Conservation (phyloP, 2,113 vertebrate species). For the Cinclus cinclus region DNA sequence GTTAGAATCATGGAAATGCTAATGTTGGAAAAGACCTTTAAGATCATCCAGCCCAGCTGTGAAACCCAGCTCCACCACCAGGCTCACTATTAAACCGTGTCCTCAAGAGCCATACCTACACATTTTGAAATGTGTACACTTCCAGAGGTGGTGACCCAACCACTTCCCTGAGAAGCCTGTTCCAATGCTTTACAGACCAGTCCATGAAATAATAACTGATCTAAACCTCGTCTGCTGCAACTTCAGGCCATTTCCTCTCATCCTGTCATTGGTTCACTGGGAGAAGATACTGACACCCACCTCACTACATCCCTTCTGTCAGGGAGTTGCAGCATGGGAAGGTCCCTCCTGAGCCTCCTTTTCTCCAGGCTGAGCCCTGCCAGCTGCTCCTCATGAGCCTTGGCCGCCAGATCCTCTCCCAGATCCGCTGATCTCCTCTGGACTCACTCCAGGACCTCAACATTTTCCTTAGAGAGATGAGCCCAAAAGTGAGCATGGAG, state of each 20-base stretch:
- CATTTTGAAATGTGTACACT: not conserved
- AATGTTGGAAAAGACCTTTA: not conserved
- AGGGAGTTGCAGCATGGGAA: not conserved
- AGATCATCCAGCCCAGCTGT: not conserved
- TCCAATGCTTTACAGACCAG: not conserved
- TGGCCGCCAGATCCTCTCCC: not conserved
- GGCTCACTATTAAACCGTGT: fast-evolving
- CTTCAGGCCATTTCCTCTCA: not conserved
- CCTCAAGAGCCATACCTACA: too few relatives aligned
- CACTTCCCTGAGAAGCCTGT: not conserved
- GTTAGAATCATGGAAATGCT: fast-evolving
- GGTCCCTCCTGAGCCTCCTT: not conserved
- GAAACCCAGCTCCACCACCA: not conserved
- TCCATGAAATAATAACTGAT: not conserved
- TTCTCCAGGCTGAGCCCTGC: not conserved
- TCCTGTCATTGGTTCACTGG: not conserved
- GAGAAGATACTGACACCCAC: not conserved
- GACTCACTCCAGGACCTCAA: not conserved
- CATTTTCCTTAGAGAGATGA: too few relatives aligned
- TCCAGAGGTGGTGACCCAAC: not conserved
- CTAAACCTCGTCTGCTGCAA: not conserved
- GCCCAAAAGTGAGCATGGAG: not conserved
- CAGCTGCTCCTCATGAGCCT: not conserved
- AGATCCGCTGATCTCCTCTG: not conserved
- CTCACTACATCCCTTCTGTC: not conserved